These are phyloP conservation scores for Melanotaenia parkinsoni DNA, from an alignment of 2,797 vertebrate species.

Conservation along the genomic window DNA sequence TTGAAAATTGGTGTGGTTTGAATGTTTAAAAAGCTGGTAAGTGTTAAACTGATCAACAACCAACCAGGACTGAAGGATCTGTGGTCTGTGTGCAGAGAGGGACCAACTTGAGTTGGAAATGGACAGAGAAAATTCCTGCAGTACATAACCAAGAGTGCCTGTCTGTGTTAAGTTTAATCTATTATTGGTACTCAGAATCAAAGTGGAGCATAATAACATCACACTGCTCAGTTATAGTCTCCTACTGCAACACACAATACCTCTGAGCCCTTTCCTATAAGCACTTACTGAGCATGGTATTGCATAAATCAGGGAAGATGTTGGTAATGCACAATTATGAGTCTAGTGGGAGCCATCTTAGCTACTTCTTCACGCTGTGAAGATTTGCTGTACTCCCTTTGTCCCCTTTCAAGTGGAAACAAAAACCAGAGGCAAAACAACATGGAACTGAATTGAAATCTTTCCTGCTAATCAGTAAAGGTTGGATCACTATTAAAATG, in stretches of 20 bases:
- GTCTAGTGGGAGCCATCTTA: not conserved
- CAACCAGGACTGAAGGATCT: not conserved
- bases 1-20: not conserved
- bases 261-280: not conserved
- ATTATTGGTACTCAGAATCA: not conserved
- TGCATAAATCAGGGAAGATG: not conserved
- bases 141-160: not conserved
- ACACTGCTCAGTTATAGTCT: not conserved
- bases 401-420: not conserved
- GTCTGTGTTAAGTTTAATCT: not conserved
- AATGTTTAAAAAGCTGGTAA: not conserved
- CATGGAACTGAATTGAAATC: not conserved
- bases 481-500: not conserved
- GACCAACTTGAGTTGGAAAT: not conserved
- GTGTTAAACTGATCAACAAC: not conserved
- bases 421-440: too few species aligned
- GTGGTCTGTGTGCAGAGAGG: not conserved
- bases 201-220: not conserved
- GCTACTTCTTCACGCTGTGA: not conserved
- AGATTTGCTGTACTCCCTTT: not conserved
- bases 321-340: too few species aligned
- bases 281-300: not conserved
- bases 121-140: not conserved
- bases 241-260: not conserved
- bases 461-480: not conserved